Percentiles rank a stretch among this genome's conserved stretches.
These are phyloP conservation scores for Drosophila koepferae DNA, from an alignment of 2,888 invertebrate species.

Conservation along the genomic window DNA sequence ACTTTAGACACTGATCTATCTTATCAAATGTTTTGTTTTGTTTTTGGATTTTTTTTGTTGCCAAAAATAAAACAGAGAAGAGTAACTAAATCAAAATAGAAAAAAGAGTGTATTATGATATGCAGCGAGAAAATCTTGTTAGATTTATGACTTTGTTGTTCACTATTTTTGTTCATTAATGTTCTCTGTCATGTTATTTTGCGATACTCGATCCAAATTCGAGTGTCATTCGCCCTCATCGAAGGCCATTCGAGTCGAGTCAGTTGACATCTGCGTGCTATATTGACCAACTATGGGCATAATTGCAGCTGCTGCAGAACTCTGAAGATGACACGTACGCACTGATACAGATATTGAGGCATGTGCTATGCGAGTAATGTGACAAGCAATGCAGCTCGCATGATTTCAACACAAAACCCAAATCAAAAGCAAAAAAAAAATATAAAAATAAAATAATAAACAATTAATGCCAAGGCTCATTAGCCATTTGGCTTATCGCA, in stretches of 20 bases:
- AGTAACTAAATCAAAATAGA: constrained; percentile 13
- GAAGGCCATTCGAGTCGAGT: constrained; percentile 50
- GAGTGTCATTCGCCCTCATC: constrained; percentile 20
- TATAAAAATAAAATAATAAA: not conserved
- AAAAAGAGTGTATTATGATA: constrained; percentile 21
- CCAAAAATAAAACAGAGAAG: constrained; percentile 21
- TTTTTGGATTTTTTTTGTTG: constrained; percentile 10
- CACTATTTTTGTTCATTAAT: constrained; percentile 1
- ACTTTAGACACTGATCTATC: constrained; percentile 32
- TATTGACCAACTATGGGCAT: constrained; percentile 48
- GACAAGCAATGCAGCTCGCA: constrained; percentile 35
- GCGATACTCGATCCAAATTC: constrained; percentile 4
- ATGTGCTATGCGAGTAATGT: constrained; percentile 53
- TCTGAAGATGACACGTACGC: constrained; percentile 45
- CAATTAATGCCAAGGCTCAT: constrained; percentile 54
- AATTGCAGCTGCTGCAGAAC: constrained; percentile 33
- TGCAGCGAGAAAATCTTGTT: constrained; percentile 11
- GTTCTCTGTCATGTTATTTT: not conserved
- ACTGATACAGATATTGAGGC: constrained; percentile 32
- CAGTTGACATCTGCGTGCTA: constrained; percentile 56
- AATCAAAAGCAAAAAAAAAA: not conserved
- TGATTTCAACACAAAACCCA: constrained; percentile 17
- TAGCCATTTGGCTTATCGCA: constrained; percentile 32
- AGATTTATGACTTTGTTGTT: constrained; percentile 53
- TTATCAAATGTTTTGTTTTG: constrained; percentile 40